Conservation (phyloP, 2,797 vertebrate species). For the Falco columbarius region DNA sequence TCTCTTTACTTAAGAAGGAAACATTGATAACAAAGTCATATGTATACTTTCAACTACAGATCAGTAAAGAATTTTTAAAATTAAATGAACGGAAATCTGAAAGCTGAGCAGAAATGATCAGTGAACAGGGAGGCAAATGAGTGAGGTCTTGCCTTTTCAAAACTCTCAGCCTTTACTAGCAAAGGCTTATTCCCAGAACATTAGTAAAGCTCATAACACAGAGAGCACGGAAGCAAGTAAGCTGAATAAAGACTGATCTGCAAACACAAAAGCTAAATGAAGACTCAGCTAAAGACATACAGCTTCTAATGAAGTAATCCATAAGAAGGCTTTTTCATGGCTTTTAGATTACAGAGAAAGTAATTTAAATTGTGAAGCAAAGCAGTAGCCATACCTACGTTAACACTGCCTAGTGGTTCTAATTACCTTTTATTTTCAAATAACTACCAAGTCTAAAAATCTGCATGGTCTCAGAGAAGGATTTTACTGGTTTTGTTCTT, state of each 20-base stretch:
- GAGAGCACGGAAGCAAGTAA: background rate
- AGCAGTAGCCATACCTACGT: background rate
- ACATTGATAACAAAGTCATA: background rate
- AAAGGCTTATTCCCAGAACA: background rate
- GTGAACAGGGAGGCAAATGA: background rate
- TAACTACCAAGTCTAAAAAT: background rate
- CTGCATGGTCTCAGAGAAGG: background rate
- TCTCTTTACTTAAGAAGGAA: background rate
- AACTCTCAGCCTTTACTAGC: background rate
- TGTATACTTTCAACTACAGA: background rate
- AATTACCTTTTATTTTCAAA: background rate
- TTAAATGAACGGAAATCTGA: background rate
- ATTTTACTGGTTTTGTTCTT: background rate
- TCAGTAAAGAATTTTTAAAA: background rate
- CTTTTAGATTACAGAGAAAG: background rate
- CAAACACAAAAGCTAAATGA: background rate
- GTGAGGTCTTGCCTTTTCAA: background rate
- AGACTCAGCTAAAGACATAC: background rate
- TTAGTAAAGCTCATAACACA: background rate
- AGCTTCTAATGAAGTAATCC: background rate
- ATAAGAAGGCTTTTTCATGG: background rate
- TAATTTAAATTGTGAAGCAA: background rate
- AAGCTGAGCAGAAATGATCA: background rate
- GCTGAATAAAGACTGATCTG: background rate
- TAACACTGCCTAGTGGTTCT: background rate